Evolutionary conservation across 2,797 vertebrate genomes (phyloP).

Genomic region (Harpagifer antarcticus): DNA sequence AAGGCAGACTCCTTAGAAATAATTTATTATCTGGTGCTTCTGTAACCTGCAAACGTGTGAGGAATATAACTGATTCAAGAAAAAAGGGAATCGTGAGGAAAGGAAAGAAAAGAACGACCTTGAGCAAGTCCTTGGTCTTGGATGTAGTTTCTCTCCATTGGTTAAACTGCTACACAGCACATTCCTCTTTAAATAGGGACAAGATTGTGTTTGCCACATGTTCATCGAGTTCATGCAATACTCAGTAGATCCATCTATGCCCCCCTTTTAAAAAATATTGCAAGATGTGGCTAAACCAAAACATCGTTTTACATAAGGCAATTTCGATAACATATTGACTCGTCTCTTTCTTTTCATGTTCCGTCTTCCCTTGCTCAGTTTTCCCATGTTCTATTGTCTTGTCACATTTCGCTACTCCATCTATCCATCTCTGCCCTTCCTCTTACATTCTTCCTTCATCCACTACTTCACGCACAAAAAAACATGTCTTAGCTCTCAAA

Average conservation of each 20-base stretch:
- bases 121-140: constrained; percentile 59
- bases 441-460: constrained; percentile 25
- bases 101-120: constrained; percentile 57
- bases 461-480: constrained; percentile 31
- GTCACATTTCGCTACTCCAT: constrained; percentile 54
- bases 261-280: constrained; percentile 39
- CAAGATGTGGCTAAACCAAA: constrained; percentile 37
- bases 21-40: constrained; percentile 24
- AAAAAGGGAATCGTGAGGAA: constrained; percentile 26
- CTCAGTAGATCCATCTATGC: constrained; percentile 27
- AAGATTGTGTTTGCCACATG: constrained; percentile 50
- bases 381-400: constrained; percentile 53
- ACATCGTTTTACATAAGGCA: constrained; percentile 37
- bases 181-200: constrained; percentile 55
- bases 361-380: constrained; percentile 44
- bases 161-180: constrained; percentile 54
- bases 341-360: constrained; percentile 49
- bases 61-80: constrained; percentile 18
- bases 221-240: constrained; percentile 27
- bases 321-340: constrained; percentile 51
- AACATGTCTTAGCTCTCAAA: constrained; percentile 44
- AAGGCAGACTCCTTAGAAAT: background rate
- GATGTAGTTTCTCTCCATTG: constrained; percentile 53
- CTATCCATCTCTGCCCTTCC: constrained; percentile 36
- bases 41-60: constrained; percentile 17